Base-by-base conservation (phyloP, 2,113 vertebrate species). In the Columbina picui region DNA sequence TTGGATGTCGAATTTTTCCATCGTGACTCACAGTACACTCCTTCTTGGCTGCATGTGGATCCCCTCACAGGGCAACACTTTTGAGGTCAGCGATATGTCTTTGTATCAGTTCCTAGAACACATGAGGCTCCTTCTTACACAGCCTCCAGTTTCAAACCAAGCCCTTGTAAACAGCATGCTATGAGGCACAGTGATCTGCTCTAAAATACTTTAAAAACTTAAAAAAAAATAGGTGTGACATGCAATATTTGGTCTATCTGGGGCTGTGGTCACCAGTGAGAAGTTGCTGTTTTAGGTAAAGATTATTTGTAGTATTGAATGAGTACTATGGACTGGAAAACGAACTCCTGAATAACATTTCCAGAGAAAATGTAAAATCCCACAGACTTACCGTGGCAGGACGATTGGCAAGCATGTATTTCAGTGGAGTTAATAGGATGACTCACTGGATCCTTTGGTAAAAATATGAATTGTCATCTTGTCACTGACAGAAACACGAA, bases 381-480 rank as follows among this genome's bases (percentile, higher is more conserved):
- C 59, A 14, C 2, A 4, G 61, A 97, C 96, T 98, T 88, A 98
- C 96, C 6, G 47, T 86, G 83, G 63, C 96, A 88, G 87, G 80
- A 96, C 3, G 43, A 76, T 25, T 85, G 95, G 93, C 85, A 94
- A 96, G 45, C 18, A 75, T 89, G 84, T 77, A 93, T 83, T 92
- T 74, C 65, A 91, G 86, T 4, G 53, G 96, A 97, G 97, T 99
- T 98, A 99, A 98, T 69, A 92, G 94, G 98, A 98, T 98, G 98
- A 99, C 97, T 99, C 98, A 99, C 92, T 94, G 77, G 75, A 86
- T 98, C 94, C 94, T 96, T 97, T 95, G 96, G 97, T 96, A 93
- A 98, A 98, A 97, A 97, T 96, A 98, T 85, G 96, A 98, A 98
- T 98, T 98, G 98, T 98, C 98, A 97, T 97, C 96, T 98, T 97